These are phyloP conservation scores for Xylocampa areola DNA, from an alignment of 2,888 invertebrate species.

Conservation along the genomic window DNA sequence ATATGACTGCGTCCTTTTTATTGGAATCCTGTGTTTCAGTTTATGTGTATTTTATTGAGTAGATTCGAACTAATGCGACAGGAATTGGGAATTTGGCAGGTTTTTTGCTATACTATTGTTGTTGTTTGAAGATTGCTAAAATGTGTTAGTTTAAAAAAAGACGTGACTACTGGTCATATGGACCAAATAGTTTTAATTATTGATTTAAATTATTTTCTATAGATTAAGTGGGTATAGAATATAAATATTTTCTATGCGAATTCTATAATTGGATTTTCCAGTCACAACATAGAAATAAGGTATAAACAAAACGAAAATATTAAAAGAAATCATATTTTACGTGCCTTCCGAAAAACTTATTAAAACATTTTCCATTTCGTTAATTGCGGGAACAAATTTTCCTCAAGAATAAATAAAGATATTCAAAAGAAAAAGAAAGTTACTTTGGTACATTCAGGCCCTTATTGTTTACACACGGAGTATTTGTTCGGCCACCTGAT, in stretches of 20 bases:
- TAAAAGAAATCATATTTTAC: neutral
- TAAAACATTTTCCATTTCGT: slow-evolving; percentile 14
- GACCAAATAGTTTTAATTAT: too few species aligned
- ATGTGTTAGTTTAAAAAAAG: too few species aligned
- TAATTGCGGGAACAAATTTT: slow-evolving; percentile 32
- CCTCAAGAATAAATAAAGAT: slow-evolving; percentile 34
- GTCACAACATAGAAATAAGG: too few species aligned
- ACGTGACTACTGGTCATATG: too few species aligned
- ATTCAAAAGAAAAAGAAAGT: slow-evolving; percentile 33
- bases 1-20: slow-evolving; percentile 55
- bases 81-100: slow-evolving; percentile 7
- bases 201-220: too few species aligned
- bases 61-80: slow-evolving; percentile 16
- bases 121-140: neutral
- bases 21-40: slow-evolving; percentile 35
- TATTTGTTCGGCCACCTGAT: slow-evolving; percentile 58
- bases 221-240: too few species aligned
- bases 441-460: slow-evolving; percentile 31
- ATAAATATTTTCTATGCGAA: too few species aligned
- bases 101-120: neutral
- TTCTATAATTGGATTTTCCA: too few species aligned
- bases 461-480: slow-evolving; percentile 41
- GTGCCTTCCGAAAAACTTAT: slow-evolving; percentile 1
- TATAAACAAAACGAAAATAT: too few species aligned
- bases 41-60: slow-evolving; percentile 35